Evolutionary conservation across 2,888 invertebrate species (phyloP).

Genomic region (Abrostola tripartita): DNA sequence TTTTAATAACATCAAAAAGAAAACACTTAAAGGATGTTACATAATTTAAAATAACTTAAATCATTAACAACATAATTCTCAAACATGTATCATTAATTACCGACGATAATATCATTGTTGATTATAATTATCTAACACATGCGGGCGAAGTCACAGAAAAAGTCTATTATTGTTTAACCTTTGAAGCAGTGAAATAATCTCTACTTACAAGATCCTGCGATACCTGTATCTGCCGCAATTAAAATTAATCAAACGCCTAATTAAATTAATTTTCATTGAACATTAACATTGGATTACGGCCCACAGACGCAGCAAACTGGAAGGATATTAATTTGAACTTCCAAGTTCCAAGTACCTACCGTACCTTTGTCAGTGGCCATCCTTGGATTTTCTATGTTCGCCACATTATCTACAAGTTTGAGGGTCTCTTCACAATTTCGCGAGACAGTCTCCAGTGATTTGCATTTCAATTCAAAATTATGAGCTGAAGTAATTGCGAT

Average conservation of each 20-base stretch:
- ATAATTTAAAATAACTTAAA: no score
- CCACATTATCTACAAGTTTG: constrained; percentile 19
- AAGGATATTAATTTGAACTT: constrained; percentile 37
- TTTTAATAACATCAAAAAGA: no score
- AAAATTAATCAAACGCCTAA: constrained; percentile 18
- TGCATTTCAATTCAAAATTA: neutral
- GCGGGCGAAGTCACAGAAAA: neutral
- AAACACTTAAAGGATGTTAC: no score
- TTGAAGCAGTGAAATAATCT: neutral
- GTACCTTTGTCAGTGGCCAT: constrained; percentile 25
- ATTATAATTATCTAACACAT: no score
- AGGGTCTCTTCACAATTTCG: neutral
- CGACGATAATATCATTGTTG: no score
- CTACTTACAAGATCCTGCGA: neutral
- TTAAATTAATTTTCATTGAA: constrained; percentile 20
- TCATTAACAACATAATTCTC: no score
- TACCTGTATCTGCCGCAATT: neutral
- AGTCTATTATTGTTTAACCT: neutral
- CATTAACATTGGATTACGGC: neutral
- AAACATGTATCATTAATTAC: no score
- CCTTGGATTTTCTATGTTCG: constrained; percentile 6
- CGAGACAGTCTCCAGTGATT: neutral
- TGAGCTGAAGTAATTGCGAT: no score
- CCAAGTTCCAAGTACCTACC: neutral
- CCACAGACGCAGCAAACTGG: constrained; percentile 10